Evolutionary conservation across 2,888 invertebrate genomes (phyloP).

Genomic region (Cremastinae sp.): DNA sequence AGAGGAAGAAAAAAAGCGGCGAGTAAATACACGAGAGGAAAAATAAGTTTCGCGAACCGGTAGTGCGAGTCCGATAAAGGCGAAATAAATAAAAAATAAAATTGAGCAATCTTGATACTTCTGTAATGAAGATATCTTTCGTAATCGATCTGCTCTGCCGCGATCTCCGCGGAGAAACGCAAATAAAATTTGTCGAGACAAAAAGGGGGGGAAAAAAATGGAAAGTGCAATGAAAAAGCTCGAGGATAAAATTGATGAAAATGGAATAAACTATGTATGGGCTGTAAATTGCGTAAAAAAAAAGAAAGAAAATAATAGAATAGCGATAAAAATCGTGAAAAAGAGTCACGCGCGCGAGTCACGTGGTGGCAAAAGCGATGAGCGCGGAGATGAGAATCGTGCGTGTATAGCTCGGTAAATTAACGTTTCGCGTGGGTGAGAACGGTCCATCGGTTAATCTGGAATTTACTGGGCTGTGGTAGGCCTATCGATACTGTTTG

Average conservation of each 20-base stretch:
- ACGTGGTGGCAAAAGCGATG: constrained; percentile 10
- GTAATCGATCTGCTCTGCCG: constrained; percentile 49
- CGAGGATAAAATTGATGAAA: too few relatives aligned
- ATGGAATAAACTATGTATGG: constrained; percentile 5
- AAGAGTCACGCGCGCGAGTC: constrained; percentile 41
- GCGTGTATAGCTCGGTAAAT: constrained; percentile 57
- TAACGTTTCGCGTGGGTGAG: constrained; percentile 66
- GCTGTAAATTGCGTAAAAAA: constrained; percentile 12
- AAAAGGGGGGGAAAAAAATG: too few relatives aligned
- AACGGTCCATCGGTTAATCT: constrained; percentile 47
- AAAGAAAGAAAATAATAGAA: constrained; percentile 53
- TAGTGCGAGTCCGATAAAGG: constrained; percentile 35
- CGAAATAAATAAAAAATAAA: constrained; percentile 27
- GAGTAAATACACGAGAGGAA: constrained; percentile 10
- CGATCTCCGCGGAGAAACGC: constrained; percentile 6
- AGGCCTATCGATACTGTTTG: constrained; percentile 62
- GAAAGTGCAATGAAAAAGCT: too few relatives aligned
- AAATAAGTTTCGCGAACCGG: constrained; percentile 33
- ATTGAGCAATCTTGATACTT: constrained; percentile 36
- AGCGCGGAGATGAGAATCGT: constrained; percentile 30
- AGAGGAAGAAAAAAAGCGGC: constrained; percentile 15
- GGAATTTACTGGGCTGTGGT: constrained; percentile 53
- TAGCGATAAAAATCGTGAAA: constrained; percentile 49
- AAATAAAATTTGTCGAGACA: constrained; percentile 2
- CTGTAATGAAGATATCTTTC: constrained; percentile 58